Evolutionary conservation across 2,797 vertebrate genomes (phyloP), one percentile per base, ranked within the genome.

Genomic region (Syndactyla subalaris): DNA sequence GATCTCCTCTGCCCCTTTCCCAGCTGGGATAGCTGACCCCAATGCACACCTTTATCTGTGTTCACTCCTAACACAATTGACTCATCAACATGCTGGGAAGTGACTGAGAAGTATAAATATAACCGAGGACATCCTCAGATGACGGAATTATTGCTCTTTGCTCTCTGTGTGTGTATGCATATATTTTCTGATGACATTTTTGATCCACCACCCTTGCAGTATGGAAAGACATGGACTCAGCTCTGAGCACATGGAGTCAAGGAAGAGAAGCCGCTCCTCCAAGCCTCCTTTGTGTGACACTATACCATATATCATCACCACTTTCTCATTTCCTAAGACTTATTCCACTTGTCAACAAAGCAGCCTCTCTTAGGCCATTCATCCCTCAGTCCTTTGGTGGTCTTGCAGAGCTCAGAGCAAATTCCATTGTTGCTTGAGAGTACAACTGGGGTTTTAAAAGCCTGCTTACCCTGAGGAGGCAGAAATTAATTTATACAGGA

Each of bases 1-100:
- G 21, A 36, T 75, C 27, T 75, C 21, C 43, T 78, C 66, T 66
- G 39, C 8, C 10, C 10, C 4, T 3, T 19, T 75, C 30, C 51
- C n/a, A 17, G 14, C 4, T 38, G 16, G n/a, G 14, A 48, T 5
- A 34, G 13, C 7, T 45, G n/a, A 79, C 19, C 45, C 20, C 29
- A 77, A 27, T 1, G 2, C 3, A 3, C 8, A 22, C 19, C 48
- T 79, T 67, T 17, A 27, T 67, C 22, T 61, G n/a, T 15, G 14
- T 46, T 84, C 1, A 1, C 17, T 85, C 39, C 21, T 23, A 7
- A 24, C 30, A 27, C 20, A 55, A 41, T 15, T 46, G 38, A 54
- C 11, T 49, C 8, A 14, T 15, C 3, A 1, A 43, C 0, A 0
- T 70, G 14, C 36, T 5, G 3, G 41, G 54, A 79, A 74, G 57